Base-by-base conservation (phyloP, 2,888 invertebrate genomes). In the Apeira syringaria region DNA sequence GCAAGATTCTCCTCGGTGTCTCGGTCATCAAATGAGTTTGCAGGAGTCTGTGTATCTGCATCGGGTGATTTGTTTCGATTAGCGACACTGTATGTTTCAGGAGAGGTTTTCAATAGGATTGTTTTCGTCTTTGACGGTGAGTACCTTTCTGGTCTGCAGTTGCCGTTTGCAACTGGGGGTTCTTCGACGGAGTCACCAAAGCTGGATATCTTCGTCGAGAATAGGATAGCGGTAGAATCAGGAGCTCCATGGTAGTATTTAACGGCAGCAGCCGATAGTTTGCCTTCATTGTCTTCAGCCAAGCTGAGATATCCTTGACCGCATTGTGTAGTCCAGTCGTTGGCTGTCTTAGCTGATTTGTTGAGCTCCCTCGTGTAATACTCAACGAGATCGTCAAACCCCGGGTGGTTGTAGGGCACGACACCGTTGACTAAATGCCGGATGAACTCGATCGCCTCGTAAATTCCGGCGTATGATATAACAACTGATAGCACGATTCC, bases 401-500 rank as follows among this genome's bases (percentile, higher is more conserved):
- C 73, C 8, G 83, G 83, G 20, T 88, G 75, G 17, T 73, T 66
- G 25, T 71, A 64, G n/a, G 89, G 88, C 22, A 89, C 37, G 51
- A 89, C 57, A 33, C 91, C 89, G 55, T 81, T 80, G 31, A 86
- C 63, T 27, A 92, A 80, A 60, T 91, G 90, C 46, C 79, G 78
- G 59, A 91, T 74, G 61, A 93, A 92, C 43, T 92, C 91, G 37
- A 93, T 64, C 27, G 94, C 90, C 75, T 96, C 96, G 60, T 94
- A 69, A 15, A 94, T 92, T 49, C 96, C 96, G 52, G 95, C 93
- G 77, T 95, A 95, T 51, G 94, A 91, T 50, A 96, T 92, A 51
- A 96, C 85, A 63, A 94, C 86, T 34, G 96, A 95, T 46, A 96
- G 80, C 64, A 96, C 78, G 58, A 95, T 91, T 69, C 96, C 96